Conservation (phyloP, 2,888 invertebrate species). For the Tholera decimalis region DNA sequence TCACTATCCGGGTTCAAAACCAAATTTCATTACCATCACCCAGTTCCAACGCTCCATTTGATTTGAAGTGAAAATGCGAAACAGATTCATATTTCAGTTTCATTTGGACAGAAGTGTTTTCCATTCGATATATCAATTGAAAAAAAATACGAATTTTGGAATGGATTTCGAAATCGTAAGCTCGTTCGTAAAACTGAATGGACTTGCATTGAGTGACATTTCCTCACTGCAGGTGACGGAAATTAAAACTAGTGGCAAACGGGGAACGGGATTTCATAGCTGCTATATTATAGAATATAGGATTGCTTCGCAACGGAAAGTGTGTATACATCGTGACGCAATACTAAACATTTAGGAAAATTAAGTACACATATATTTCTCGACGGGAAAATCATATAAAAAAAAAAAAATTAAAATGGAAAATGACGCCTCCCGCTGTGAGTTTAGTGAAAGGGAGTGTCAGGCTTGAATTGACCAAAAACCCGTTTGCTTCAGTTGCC, state of each 20-base stretch:
- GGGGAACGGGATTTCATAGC: conserved; percentile 22
- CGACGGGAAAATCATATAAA: neutral
- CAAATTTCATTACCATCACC: conserved; percentile 22
- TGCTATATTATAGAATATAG: conserved; percentile 10
- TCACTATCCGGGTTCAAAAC: conserved; percentile 9
- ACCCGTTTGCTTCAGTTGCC: no score
- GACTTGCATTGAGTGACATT: conserved; percentile 42
- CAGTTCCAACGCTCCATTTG: conserved; percentile 8
- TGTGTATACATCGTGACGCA: conserved; percentile 1
- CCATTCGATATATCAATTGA: conserved; percentile 7
- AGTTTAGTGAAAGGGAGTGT: no score
- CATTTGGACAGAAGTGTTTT: conserved; percentile 27
- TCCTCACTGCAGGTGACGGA: conserved; percentile 35
- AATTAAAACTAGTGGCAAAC: conserved; percentile 49
- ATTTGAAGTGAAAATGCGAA: conserved; percentile 28
- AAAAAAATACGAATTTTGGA: conserved; percentile 18
- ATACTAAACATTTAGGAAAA: neutral
- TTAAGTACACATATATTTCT: neutral
- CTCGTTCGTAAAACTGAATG: conserved; percentile 23
- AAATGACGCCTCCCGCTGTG: no score
- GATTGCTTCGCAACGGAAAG: neutral
- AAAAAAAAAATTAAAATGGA: no score
- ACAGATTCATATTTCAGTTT: conserved; percentile 29
- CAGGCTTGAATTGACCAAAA: no score
- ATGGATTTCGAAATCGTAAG: conserved; percentile 23